phyloP scores from a whole-genome alignment of 2,797 vertebrate species.

The Lithobates pipiens region DNA sequence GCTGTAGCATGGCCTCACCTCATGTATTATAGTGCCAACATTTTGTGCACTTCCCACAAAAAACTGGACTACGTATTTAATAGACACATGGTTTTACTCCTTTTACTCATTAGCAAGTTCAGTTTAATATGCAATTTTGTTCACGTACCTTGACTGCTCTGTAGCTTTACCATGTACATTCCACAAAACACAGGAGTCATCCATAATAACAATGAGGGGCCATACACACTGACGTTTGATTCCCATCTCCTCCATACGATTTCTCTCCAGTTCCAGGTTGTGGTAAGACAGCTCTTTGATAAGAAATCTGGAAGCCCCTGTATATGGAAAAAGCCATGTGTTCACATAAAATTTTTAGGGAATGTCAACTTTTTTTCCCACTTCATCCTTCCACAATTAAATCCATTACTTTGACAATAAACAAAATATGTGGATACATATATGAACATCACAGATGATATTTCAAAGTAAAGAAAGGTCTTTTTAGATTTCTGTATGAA shows the following conservation, averaged over 20 bases:
- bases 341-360: not conserved
- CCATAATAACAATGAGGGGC: constrained; percentile 97
- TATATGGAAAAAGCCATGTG: not conserved
- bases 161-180: constrained; percentile 80
- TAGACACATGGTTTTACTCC: too few relatives aligned
- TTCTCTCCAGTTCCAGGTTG: constrained; percentile 95
- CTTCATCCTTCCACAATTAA: too few relatives aligned
- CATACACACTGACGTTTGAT: constrained; percentile 92
- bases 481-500: too few relatives aligned
- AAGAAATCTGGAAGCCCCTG: constrained; percentile 95
- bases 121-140: not conserved
- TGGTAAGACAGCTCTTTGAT: constrained; percentile 98
- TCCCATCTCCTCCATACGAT: constrained; percentile 91
- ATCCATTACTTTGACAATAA: too few relatives aligned
- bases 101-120: not conserved
- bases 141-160: constrained; percentile 80
- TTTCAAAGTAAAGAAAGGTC: too few relatives aligned
- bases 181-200: constrained; percentile 96
- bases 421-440: too few relatives aligned
- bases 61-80: too few relatives aligned
- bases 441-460: too few relatives aligned
- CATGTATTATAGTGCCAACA: too few relatives aligned
- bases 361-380: not conserved
- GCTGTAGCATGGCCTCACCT: too few relatives aligned
- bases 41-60: too few relatives aligned